phyloP scores from a whole-genome alignment of 1,140 invertebrate species.

The Papilio machaon region DNA sequence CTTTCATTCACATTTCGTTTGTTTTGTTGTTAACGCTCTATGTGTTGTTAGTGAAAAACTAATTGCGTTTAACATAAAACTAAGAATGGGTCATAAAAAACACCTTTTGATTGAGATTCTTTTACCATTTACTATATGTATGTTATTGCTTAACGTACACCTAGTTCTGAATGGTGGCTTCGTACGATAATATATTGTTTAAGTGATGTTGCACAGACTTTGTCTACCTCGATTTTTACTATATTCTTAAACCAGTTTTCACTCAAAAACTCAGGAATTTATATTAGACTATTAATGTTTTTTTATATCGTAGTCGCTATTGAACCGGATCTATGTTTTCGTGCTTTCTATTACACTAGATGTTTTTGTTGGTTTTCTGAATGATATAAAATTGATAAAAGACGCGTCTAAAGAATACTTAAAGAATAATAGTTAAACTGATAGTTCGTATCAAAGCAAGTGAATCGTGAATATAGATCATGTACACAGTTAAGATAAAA shows the following conservation, averaged over 20 bases:
- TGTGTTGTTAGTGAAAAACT: neutral
- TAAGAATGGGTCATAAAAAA: neutral
- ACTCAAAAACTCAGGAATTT: neutral
- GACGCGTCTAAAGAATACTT: neutral
- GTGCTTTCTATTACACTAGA: slow-evolving; percentile 15
- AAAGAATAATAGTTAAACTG: slow-evolving; percentile 34
- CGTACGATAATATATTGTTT: neutral
- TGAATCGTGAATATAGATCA: slow-evolving; percentile 48
- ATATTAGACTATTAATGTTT: neutral
- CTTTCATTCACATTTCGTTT: slow-evolving; percentile 13
- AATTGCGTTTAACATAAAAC: neutral
- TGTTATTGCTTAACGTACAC: neutral
- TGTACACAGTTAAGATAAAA: slow-evolving; percentile 41
- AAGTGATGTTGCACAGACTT: neutral
- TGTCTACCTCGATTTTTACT: neutral
- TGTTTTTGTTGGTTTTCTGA: slow-evolving; percentile 14
- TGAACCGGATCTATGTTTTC: slow-evolving; percentile 32
- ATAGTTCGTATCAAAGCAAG: slow-evolving; percentile 38
- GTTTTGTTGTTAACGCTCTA: neutral
- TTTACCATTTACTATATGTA: neutral
- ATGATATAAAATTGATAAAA: slow-evolving; percentile 1
- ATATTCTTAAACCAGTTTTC: neutral
- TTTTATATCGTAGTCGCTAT: slow-evolving; percentile 4
- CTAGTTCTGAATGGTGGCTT: too few relatives aligned
- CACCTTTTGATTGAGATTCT: neutral